Percentiles rank a stretch among this genome's conserved stretches.
Evolutionary conservation across 2,113 vertebrate genomes (phyloP).

Genomic region (Microcebus jonahi): DNA sequence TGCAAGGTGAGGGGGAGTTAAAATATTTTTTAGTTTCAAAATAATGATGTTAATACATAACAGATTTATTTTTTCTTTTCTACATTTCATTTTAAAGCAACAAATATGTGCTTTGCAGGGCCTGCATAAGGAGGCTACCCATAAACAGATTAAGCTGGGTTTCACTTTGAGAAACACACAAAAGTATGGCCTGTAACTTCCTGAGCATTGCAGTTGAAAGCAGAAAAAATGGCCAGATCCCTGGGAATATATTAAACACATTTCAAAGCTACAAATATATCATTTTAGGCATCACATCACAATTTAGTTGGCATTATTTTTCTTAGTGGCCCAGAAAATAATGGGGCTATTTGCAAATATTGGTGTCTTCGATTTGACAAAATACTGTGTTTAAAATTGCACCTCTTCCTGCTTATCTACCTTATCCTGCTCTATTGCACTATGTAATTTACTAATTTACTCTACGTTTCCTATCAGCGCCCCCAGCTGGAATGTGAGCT

Average conservation of each 20-base stretch:
- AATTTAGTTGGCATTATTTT: neutral
- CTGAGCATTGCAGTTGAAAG: neutral
- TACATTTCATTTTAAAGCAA: constrained; percentile 25
- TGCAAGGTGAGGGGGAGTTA: neutral
- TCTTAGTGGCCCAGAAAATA: neutral
- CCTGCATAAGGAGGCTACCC: neutral
- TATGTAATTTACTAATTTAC: neutral
- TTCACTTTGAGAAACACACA: neutral
- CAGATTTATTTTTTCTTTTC: neutral
- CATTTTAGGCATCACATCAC: neutral
- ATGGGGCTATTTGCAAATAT: neutral
- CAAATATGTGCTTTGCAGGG: neutral
- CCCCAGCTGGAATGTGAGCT: neutral
- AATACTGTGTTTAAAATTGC: neutral
- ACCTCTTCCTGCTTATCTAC: neutral
- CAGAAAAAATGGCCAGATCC: neutral
- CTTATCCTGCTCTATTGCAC: neutral
- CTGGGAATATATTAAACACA: neutral
- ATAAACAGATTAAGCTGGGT: neutral
- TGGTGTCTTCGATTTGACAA: neutral
- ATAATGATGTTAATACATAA: neutral
- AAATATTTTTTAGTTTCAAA: constrained; percentile 15
- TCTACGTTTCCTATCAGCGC: neutral
- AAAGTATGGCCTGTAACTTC: neutral
- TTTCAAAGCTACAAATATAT: neutral